Evolutionary conservation across 1,140 invertebrate species (phyloP), one percentile per base, ranked within the genome.

Genomic region (Anadara kagoshimensis): DNA sequence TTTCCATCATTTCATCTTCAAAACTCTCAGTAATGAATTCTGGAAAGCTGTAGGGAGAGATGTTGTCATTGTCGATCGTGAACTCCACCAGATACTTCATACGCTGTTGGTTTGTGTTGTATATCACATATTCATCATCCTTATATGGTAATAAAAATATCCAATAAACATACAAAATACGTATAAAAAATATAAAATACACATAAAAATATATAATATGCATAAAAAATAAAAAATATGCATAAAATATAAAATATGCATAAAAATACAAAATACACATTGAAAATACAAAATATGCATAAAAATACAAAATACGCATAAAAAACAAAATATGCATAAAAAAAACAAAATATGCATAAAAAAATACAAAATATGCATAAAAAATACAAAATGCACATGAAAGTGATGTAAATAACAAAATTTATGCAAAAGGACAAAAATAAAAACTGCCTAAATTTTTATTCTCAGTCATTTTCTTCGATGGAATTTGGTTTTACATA

Each of bases 41-140:
- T 1, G 11, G 43, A 16, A 62, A 47, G 10, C 18, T 12, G 14
- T 47, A 62, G 26, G 44, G 12, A 20, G 7, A 3, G 14, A 26
- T 62, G 36, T 12, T 58, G 64, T 88, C 86, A 45, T 67, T 73
- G 1, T 65, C 47, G 24, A 86, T 29, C 0, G 74, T 84, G 49
- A 89, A 86, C 77, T 89, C 88, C 26, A 90, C 81, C 24, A 90
- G 62, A 73, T 90, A 89, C 41, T 75, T 76, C 20, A 88, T 57
- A 54, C 79, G 61, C 69, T 88, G 87, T 71, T 90, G 88, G 24
- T 76, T 73, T 7, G 78, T 71, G 24, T 82, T 66, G 76, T 88
- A 89, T 36, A 90, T 76, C 18, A 84, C 88, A 84, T 81, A 90
- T 69, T 89, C 86, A 81, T 89, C 85, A 78, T 87, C 79, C 87